Evolutionary conservation across 2,797 vertebrate genomes (phyloP).

Genomic region (Spinus olivaceus): DNA sequence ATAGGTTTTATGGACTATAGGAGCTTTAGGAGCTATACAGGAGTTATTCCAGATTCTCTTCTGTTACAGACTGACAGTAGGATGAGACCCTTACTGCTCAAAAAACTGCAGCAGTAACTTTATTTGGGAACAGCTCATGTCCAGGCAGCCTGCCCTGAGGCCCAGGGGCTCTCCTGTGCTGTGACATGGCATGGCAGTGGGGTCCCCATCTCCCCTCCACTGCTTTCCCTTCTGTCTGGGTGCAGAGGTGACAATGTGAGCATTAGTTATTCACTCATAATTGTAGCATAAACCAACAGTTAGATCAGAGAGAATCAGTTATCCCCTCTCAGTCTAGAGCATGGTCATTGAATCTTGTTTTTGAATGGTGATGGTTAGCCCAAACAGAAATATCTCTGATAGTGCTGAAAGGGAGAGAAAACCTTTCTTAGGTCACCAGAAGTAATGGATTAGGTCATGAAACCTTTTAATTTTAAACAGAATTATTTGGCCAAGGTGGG

Average conservation of each 20-base stretch:
- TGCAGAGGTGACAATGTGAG: neutral
- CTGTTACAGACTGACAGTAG: neutral
- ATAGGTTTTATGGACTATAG: neutral
- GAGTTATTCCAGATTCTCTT: neutral
- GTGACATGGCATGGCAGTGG: fast-evolving
- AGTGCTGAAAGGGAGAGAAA: neutral
- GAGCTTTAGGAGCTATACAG: neutral
- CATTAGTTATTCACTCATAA: neutral
- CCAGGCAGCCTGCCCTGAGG: neutral
- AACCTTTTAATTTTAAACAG: slow-evolving; percentile 64
- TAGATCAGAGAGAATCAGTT: neutral
- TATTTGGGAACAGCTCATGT: neutral
- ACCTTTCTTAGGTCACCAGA: slow-evolving; percentile 37
- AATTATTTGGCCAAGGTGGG: slow-evolving; percentile 48
- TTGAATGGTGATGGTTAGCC: neutral
- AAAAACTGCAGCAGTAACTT: neutral
- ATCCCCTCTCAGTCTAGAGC: neutral
- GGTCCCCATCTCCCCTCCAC: neutral
- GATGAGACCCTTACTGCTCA: neutral
- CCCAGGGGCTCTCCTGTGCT: neutral
- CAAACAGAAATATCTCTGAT: neutral
- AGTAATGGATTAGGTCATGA: slow-evolving; percentile 52
- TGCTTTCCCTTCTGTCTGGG: neutral
- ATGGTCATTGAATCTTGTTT: neutral
- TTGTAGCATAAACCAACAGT: neutral